Percentiles rank a stretch among this genome's conserved stretches.
These are phyloP conservation scores for Lophius piscatorius DNA, from an alignment of 2,113 vertebrate species.

Conservation along the genomic window DNA sequence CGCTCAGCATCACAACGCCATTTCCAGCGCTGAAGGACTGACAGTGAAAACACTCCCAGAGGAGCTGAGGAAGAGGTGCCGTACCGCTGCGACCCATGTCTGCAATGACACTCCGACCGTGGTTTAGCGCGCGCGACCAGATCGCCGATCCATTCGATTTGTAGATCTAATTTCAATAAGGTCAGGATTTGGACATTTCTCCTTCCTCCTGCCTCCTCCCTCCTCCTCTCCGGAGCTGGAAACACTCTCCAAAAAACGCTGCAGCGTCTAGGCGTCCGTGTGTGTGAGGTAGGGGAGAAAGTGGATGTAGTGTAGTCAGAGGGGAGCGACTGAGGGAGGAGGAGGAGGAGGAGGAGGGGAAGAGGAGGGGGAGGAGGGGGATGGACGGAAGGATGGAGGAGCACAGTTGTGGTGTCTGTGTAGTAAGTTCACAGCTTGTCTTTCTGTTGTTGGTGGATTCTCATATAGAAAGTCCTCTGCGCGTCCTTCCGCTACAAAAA, in stretches of 20 bases:
- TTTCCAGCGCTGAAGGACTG: slow-evolving; percentile 82
- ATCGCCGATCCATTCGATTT: slow-evolving; percentile 71
- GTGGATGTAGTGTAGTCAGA: slow-evolving; percentile 65
- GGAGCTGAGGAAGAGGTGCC: slow-evolving; percentile 72
- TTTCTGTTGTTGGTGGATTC: slow-evolving; percentile 14
- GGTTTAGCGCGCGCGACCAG: slow-evolving; percentile 67
- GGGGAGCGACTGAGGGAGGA: slow-evolving; percentile 44
- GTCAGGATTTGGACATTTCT: slow-evolving; percentile 75
- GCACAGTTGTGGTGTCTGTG: slow-evolving; percentile 50
- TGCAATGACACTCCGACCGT: slow-evolving; percentile 79
- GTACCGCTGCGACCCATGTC: slow-evolving; percentile 74
- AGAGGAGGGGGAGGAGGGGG: neutral
- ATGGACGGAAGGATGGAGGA: neutral
- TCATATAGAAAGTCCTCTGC: no score
- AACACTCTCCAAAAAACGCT: slow-evolving; percentile 75
- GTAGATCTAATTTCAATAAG: slow-evolving; percentile 26
- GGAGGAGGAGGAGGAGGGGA: slow-evolving; percentile 11
- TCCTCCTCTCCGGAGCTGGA: slow-evolving; percentile 60
- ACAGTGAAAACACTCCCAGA: slow-evolving; percentile 77
- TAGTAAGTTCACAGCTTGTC: slow-evolving; percentile 44
- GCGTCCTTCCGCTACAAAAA: no score
- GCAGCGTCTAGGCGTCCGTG: slow-evolving; percentile 80
- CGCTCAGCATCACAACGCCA: slow-evolving; percentile 83
- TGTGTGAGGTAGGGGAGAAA: slow-evolving; percentile 66
- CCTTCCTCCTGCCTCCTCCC: slow-evolving; percentile 58